Evolutionary conservation across 2,888 invertebrate species (phyloP), one percentile per base, ranked within the genome.

Genomic region (Fragum fragum): DNA sequence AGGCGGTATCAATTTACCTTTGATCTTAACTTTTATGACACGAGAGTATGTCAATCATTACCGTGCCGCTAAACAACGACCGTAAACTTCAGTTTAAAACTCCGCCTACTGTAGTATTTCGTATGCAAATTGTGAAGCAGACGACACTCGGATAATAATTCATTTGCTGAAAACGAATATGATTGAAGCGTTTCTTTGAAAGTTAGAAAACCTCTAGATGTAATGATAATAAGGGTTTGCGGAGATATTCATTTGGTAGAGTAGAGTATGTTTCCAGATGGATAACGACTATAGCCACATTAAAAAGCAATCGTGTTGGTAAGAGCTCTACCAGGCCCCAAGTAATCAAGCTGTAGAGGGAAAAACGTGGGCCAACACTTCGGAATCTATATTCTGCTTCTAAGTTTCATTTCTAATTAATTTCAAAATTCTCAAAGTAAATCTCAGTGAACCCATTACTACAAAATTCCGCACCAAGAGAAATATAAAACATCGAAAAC

Each of bases 1-100:
- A 83, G 87, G 87, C 85, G 87, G 84, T 86, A 83, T 86, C 86
- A 80, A 74, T 80, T 83, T 83, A 78, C 86, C 87, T 88, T 88
- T 87, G 88, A 88, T 87, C 79, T 86, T 85, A 76, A 81, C 73
- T 86, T 84, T 83, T 82, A 81, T 83, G 83, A 86, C 86, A 83
- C 78, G 74, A 80, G 81, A 79, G 80, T 83, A 83, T 86, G 86
- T 72, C 86, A 86, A 83, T 86, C 86, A 86, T 81, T 86, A 76
- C 73, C 80, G 69, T 70, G 82, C 69, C 59, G 39, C 77, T 72
- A 78, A 80, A 80, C 77, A 69, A 23, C 72, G 71, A 72, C 74
- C 77, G 79, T 81, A 81, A 85, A 85, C 85, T 79, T 76, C 53
- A 39, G 61, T 63, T 28, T 5, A 26, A 55, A 74, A 79, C 82